Conservation (phyloP, 2,888 invertebrate genomes). For the Leptinotarsa tumamoca region DNA sequence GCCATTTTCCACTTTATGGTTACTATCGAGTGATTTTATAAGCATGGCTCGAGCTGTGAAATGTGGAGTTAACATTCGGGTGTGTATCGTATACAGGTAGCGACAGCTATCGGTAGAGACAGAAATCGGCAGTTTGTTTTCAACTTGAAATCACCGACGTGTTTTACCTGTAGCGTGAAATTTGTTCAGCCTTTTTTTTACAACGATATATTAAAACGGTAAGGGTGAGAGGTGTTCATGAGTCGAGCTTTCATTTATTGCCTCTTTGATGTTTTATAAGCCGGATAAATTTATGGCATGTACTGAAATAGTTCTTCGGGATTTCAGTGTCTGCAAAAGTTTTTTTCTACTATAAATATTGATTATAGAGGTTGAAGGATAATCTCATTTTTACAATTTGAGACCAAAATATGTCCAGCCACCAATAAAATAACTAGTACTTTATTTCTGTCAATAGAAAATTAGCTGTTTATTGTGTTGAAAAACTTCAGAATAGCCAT, state of each 20-base stretch:
- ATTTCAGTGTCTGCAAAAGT: too few species aligned
- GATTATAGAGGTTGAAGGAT: too few species aligned
- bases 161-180: constrained; percentile 4
- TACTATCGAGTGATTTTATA: constrained; percentile 29
- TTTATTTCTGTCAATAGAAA: too few species aligned
- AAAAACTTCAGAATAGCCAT: too few species aligned
- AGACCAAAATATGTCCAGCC: too few species aligned
- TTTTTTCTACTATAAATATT: too few species aligned
- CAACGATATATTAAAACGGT: neutral
- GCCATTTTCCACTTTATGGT: constrained; percentile 34
- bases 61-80: constrained; percentile 24
- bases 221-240: neutral
- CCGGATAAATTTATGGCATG: neutral
- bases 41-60: constrained; percentile 32
- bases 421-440: too few species aligned
- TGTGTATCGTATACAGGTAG: constrained; percentile 14
- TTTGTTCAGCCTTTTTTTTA: neutral
- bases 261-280: neutral
- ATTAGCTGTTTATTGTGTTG: too few species aligned
- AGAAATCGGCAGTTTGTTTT: neutral
- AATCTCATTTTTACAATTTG: too few species aligned
- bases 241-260: neutral
- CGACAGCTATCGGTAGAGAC: constrained; percentile 21
- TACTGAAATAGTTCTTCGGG: too few species aligned
- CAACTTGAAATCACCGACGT: neutral